Evolutionary conservation across 2,113 vertebrate genomes (phyloP).

Genomic region (Nothocercus nigrocapillus): DNA sequence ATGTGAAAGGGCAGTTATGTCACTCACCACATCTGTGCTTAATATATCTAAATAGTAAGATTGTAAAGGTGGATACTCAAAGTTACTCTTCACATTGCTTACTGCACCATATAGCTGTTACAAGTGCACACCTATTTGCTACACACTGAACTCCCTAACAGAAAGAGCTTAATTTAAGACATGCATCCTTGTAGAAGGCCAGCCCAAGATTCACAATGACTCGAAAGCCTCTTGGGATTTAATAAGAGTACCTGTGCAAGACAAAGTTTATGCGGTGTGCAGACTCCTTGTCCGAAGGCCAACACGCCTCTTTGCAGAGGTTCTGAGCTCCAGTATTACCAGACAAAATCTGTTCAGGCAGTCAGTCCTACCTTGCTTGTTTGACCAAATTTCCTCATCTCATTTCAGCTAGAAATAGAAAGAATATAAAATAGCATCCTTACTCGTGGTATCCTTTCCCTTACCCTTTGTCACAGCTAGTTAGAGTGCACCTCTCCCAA

Average conservation of each 20-base stretch:
- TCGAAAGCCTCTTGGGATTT: neutral
- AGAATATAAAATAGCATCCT: neutral
- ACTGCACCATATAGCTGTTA: neutral
- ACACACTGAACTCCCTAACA: too few relatives aligned
- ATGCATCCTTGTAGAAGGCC: neutral
- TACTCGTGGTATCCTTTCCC: neutral
- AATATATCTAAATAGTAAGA: neutral
- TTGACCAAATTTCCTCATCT: neutral
- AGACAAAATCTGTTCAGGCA: neutral
- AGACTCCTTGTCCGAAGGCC: neutral
- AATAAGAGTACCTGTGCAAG: neutral
- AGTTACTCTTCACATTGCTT: neutral
- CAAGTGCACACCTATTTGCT: neutral
- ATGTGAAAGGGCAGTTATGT: neutral
- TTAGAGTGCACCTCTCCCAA: slow-evolving; percentile 15
- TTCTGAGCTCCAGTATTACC: neutral
- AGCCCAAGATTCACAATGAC: neutral
- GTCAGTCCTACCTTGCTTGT: neutral
- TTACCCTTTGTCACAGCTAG: slow-evolving; percentile 7
- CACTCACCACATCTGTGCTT: neutral
- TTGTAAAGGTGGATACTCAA: neutral
- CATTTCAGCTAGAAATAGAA: neutral
- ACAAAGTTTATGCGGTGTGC: rapidly evolving
- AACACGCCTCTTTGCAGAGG: neutral
- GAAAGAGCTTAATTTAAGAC: neutral